phyloP scores from a whole-genome alignment of 2,888 invertebrate genomes.

The Hoplodrina ambigua region DNA sequence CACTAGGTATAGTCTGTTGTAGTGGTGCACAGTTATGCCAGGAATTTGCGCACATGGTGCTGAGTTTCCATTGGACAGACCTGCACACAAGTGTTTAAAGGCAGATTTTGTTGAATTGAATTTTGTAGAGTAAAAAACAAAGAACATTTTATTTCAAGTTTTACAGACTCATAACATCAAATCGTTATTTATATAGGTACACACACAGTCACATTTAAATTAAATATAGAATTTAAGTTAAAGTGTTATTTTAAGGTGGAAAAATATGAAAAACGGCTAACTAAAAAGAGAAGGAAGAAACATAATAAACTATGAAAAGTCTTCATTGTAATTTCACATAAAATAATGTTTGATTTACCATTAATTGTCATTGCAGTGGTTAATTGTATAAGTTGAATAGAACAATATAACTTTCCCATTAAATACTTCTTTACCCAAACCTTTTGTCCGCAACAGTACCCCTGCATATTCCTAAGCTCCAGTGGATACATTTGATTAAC shows the following conservation, averaged over 20 bases:
- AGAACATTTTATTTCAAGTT: too few species aligned
- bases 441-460: conserved; percentile 71
- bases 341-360: not conserved
- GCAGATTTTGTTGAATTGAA: not conserved
- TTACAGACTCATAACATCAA: too few species aligned
- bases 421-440: not conserved
- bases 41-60: conserved; percentile 80
- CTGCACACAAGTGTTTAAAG: conserved; percentile 55
- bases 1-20: conserved; percentile 50
- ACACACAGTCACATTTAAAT: too few species aligned
- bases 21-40: conserved; percentile 72
- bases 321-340: not conserved
- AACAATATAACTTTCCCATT: not conserved
- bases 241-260: too few species aligned
- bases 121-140: too few species aligned
- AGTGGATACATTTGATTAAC: conserved; percentile 89
- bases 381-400: not conserved
- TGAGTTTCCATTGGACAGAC: conserved; percentile 62
- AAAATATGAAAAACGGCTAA: too few species aligned
- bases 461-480: conserved; percentile 82
- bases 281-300: not conserved
- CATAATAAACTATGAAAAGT: too few species aligned
- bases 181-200: too few species aligned
- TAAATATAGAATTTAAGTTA: too few species aligned
- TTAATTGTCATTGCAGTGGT: too few species aligned